Evolutionary conservation across 2,888 invertebrate genomes (phyloP).

Genomic region (Hedychridium roseum): DNA sequence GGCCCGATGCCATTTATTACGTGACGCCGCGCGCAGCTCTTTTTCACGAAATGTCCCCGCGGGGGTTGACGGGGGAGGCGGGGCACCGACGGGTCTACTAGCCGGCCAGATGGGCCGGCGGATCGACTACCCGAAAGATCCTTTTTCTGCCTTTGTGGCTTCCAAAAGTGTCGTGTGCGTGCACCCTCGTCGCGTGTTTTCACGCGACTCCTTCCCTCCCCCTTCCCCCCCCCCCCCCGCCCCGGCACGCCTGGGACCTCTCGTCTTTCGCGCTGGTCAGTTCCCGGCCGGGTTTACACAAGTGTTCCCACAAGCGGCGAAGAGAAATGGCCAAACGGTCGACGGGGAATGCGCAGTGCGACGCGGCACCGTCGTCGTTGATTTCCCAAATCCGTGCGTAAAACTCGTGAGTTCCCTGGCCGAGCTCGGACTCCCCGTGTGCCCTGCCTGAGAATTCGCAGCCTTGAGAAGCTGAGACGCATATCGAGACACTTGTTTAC

Average conservation of each 20-base stretch:
- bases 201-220: too few species aligned
- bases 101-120: slow-evolving; percentile 38
- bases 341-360: too few species aligned
- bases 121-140: slow-evolving; percentile 11
- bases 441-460: too few species aligned
- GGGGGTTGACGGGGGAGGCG: too few species aligned
- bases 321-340: background rate
- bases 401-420: too few species aligned
- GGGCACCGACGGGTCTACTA: background rate
- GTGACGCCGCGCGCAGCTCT: slow-evolving; percentile 36
- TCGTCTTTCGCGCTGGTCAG: slow-evolving; percentile 30
- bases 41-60: slow-evolving; percentile 42
- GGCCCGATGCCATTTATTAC: slow-evolving; percentile 51
- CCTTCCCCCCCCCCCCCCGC: too few species aligned
- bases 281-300: slow-evolving; percentile 39
- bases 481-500: too few species aligned
- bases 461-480: too few species aligned
- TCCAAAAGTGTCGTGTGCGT: too few species aligned
- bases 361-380: too few species aligned
- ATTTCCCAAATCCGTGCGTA: background rate
- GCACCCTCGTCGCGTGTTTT: too few species aligned
- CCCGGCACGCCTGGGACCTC: slow-evolving; percentile 18
- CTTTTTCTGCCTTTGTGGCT: slow-evolving; percentile 31
- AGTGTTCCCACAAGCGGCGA: slow-evolving; percentile 21
- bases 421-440: too few species aligned